Conservation (phyloP, 2,888 invertebrate genomes). For the Apamea crenata region DNA sequence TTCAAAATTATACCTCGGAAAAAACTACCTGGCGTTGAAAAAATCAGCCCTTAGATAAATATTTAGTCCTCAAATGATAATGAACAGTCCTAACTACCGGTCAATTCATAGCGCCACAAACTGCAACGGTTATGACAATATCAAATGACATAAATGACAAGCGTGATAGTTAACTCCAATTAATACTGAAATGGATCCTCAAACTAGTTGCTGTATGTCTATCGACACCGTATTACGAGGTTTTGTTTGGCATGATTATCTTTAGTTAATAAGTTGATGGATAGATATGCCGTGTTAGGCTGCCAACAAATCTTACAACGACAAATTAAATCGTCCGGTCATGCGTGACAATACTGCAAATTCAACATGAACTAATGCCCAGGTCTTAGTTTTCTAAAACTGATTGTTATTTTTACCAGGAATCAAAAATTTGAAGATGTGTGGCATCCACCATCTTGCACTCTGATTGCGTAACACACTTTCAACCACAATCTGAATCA, state of each 20-base stretch:
- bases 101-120: neutral
- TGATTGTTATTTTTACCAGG: neutral
- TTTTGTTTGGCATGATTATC: conserved; percentile 35
- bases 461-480: neutral
- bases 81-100: neutral
- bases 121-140: conserved; percentile 6
- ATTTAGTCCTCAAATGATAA: neutral
- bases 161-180: neutral
- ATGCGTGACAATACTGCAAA: neutral
- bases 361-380: neutral
- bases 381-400: neutral
- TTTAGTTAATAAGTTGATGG: conserved; percentile 44
- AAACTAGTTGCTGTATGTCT: conserved; percentile 17
- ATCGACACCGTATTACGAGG: conserved; percentile 19
- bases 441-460: neutral
- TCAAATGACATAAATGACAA: neutral
- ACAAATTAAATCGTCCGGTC: conserved; percentile 31
- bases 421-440: neutral
- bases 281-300: conserved; percentile 24
- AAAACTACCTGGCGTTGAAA: neutral
- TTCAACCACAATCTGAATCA: neutral
- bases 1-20: too few species aligned
- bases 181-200: conserved; percentile 2
- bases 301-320: conserved; percentile 39
- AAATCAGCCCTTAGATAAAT: neutral